Evolutionary conservation across 2,797 vertebrate species (phyloP).

Genomic region (Macroramphosus scolopax): DNA sequence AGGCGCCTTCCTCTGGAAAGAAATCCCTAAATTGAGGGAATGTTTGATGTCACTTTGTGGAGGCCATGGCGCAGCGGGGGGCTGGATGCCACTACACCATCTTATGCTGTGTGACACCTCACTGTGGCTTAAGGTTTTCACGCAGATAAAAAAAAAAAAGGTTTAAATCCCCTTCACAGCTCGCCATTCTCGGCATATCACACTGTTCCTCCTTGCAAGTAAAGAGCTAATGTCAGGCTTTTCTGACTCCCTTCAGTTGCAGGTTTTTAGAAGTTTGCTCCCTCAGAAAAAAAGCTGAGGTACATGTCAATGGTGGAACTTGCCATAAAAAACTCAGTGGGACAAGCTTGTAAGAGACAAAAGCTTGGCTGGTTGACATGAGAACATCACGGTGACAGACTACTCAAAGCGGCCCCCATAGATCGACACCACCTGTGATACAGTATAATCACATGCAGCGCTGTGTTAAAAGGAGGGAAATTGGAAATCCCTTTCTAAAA

Average conservation of each 20-base stretch:
- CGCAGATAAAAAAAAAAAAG: slow-evolving; percentile 44
- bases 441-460: slow-evolving; percentile 59
- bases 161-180: slow-evolving; percentile 54
- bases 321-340: slow-evolving; percentile 16
- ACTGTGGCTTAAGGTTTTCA: slow-evolving; percentile 59
- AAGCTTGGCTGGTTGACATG: slow-evolving; percentile 44
- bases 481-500: slow-evolving; percentile 71
- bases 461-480: slow-evolving; percentile 64
- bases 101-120: slow-evolving; percentile 52
- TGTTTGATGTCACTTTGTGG: slow-evolving; percentile 57
- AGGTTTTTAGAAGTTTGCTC: slow-evolving; percentile 48
- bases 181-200: slow-evolving; percentile 53
- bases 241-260: slow-evolving; percentile 30
- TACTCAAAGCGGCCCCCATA: slow-evolving; percentile 31
- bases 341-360: slow-evolving; percentile 36
- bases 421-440: slow-evolving; percentile 55
- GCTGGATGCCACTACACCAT: slow-evolving; percentile 43
- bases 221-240: slow-evolving; percentile 55
- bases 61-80: slow-evolving; percentile 52
- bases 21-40: slow-evolving; percentile 44
- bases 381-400: slow-evolving; percentile 35
- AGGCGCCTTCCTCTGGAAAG: slow-evolving; percentile 48
- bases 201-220: slow-evolving; percentile 45
- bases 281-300: slow-evolving; percentile 26
- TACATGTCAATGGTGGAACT: slow-evolving; percentile 38